Evolutionary conservation across 2,888 invertebrate species (phyloP).

Genomic region (Epinotia ramella): DNA sequence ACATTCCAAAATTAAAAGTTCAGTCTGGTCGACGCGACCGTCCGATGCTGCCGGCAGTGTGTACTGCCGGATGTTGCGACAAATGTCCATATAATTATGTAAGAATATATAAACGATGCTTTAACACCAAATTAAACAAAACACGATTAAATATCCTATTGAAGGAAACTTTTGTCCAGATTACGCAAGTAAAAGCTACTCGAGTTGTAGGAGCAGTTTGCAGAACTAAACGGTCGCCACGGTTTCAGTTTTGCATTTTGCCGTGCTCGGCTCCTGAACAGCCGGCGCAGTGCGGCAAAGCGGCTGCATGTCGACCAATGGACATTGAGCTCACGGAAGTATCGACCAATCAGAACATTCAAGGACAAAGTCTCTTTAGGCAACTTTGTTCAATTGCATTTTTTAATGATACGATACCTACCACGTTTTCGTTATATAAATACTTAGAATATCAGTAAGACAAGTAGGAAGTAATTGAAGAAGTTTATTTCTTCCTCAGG

Average conservation of each 20-base stretch:
- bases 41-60: slow-evolving; percentile 31
- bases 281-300: slow-evolving; percentile 40
- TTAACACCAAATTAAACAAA: neutral
- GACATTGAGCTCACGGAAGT: slow-evolving; percentile 9
- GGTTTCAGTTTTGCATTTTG: slow-evolving; percentile 20
- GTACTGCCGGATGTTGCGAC: slow-evolving; percentile 29
- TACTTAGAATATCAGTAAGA: neutral
- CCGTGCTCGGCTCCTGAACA: slow-evolving; percentile 28
- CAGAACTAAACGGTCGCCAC: neutral
- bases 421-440: neutral
- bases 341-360: slow-evolving; percentile 40
- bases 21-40: slow-evolving; percentile 34
- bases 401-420: neutral
- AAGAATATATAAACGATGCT: neutral
- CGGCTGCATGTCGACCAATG: slow-evolving; percentile 23
- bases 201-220: neutral
- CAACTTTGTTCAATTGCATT: slow-evolving; percentile 18
- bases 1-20: slow-evolving; percentile 34
- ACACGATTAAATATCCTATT: neutral
- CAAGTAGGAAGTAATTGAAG: neutral
- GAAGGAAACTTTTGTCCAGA: neutral
- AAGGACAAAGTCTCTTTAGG: slow-evolving; percentile 16
- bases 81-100: slow-evolving; percentile 16
- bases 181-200: neutral
- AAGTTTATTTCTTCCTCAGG: neutral